phyloP scores from a whole-genome alignment of 2,113 vertebrate species.

The Ariopsis seemanni region DNA sequence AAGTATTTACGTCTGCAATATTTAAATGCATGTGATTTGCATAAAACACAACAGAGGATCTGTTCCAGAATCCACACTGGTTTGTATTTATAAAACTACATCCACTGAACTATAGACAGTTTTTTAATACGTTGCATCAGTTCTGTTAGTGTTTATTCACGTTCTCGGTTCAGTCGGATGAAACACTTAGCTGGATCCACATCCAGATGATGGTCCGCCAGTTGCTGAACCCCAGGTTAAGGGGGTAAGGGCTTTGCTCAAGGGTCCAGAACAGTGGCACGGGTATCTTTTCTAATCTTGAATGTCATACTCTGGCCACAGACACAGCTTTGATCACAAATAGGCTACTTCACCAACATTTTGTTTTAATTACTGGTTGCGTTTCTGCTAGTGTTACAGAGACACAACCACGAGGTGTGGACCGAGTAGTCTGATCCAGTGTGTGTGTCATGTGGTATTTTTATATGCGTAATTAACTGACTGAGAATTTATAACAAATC shows the following conservation, averaged over 20 bases:
- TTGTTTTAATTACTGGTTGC: neutral
- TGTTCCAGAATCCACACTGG: neutral
- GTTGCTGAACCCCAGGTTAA: neutral
- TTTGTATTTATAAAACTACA: neutral
- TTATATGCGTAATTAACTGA: neutral
- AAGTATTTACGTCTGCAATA: neutral
- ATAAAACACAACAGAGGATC: neutral
- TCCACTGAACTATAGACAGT: neutral
- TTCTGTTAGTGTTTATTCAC: neutral
- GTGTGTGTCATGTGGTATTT: neutral
- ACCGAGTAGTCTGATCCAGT: neutral
- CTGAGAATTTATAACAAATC: neutral
- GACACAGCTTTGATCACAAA: neutral
- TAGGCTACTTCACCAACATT: neutral
- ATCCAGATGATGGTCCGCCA: neutral
- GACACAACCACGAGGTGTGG: neutral
- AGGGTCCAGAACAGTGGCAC: neutral
- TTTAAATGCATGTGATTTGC: neutral
- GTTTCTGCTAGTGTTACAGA: neutral
- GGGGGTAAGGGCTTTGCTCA: neutral
- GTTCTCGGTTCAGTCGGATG: neutral
- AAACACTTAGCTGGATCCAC: neutral
- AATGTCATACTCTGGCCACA: neutral
- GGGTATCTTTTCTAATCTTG: neutral
- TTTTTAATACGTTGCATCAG: neutral